Evolutionary conservation across 2,888 invertebrate species (phyloP).

Genomic region (Adelphocoris suturalis): DNA sequence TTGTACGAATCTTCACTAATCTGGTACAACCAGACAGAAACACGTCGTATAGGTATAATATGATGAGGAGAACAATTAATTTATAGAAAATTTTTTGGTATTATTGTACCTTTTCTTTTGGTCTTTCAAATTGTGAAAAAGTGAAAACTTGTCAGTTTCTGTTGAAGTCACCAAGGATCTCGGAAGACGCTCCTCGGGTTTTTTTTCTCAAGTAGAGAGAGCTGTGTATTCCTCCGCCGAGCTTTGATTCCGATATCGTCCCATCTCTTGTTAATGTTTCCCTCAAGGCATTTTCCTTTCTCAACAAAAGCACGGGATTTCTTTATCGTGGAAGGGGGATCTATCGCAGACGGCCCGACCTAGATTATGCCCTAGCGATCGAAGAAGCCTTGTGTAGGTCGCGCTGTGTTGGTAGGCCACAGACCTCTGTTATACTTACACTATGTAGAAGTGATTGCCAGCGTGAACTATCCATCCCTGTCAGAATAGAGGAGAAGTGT

Average conservation of each 20-base stretch:
- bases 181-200: neutral
- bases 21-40: too few relatives aligned
- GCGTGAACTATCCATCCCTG: neutral
- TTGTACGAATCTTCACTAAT: too few relatives aligned
- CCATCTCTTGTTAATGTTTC: slow-evolving; percentile 8
- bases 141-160: too few relatives aligned
- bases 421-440: too few relatives aligned
- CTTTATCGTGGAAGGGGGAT: neutral
- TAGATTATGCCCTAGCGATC: slow-evolving; percentile 16
- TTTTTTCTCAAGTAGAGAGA: neutral
- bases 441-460: too few relatives aligned
- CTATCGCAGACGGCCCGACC: neutral
- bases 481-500: neutral
- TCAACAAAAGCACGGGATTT: slow-evolving; percentile 9
- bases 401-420: too few relatives aligned
- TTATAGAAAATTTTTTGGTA: too few relatives aligned
- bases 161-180: neutral
- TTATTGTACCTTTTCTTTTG: too few relatives aligned
- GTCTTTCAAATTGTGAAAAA: too few relatives aligned
- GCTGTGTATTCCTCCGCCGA: slow-evolving; percentile 1
- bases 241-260: slow-evolving; percentile 6
- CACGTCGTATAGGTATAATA: too few relatives aligned
- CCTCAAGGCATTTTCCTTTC: neutral
- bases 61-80: too few relatives aligned
- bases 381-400: neutral